These are phyloP conservation scores for Scopus umbretta DNA, from an alignment of 2,113 vertebrate genomes.

Conservation along the genomic window DNA sequence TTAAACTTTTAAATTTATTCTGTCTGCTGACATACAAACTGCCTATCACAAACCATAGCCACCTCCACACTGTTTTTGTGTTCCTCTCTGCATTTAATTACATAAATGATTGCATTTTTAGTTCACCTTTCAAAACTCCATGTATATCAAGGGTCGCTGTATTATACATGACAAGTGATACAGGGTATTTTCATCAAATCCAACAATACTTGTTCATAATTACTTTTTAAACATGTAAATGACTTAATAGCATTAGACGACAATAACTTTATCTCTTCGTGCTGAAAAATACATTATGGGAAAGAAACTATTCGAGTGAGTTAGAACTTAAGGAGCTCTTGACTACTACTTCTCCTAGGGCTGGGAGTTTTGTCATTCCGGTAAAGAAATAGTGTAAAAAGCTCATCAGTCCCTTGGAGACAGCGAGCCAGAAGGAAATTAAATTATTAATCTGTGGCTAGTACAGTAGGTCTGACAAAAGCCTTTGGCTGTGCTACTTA, in stretches of 20 bases:
- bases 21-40: neutral
- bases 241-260: slow-evolving; percentile 16
- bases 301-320: neutral
- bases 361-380: neutral
- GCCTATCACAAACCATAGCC: neutral
- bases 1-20: neutral
- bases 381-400: neutral
- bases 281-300: neutral
- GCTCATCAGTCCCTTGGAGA: neutral
- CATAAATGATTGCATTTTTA: slow-evolving; percentile 5
- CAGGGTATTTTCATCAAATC: slow-evolving; percentile 3
- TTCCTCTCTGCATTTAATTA: neutral
- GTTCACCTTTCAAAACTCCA: slow-evolving; percentile 9
- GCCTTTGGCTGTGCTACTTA: neutral
- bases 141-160: neutral
- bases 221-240: slow-evolving; percentile 16
- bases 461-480: neutral
- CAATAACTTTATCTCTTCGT: neutral
- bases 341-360: neutral
- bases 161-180: slow-evolving; percentile 3
- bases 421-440: neutral
- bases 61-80: neutral
- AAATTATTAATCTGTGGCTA: slow-evolving; percentile 32
- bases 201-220: slow-evolving; percentile 10
- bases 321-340: neutral